These are phyloP conservation scores for Mesaphorura yosii DNA, from an alignment of 1,140 invertebrate genomes.

Conservation along the genomic window DNA sequence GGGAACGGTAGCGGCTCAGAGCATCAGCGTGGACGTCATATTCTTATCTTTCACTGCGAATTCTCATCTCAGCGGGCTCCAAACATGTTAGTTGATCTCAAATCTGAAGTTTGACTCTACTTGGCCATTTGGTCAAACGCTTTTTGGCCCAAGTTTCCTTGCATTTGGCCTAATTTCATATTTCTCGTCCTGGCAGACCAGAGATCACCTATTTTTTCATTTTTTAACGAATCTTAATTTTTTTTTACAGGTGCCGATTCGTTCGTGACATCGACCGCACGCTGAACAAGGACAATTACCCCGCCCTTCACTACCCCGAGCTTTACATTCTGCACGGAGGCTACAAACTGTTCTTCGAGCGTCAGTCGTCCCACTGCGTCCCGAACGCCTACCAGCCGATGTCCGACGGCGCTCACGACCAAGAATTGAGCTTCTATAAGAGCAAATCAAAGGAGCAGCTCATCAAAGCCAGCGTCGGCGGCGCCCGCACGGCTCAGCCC, in stretches of 20 bases:
- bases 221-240: neutral
- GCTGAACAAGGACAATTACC: constrained; percentile 73
- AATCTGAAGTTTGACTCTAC: no score
- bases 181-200: no score
- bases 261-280: constrained; percentile 71
- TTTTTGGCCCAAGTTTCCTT: no score
- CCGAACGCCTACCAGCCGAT: constrained; percentile 32
- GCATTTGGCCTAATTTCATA: no score
- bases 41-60: constrained; percentile 96
- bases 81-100: constrained; percentile 60
- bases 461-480: neutral
- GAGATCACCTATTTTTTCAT: neutral
- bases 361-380: constrained; percentile 36
- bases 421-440: neutral
- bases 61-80: constrained; percentile 93
- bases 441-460: neutral
- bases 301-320: constrained; percentile 80
- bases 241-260: constrained; percentile 57
- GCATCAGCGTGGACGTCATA: constrained; percentile 56
- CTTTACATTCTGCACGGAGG: constrained; percentile 88
- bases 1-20: no score
- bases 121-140: no score
- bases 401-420: neutral
- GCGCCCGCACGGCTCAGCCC: neutral
- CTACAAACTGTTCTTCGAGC: constrained; percentile 78